A percentile compares a stretch with the other conserved stretches of the same genome.
Evolutionary conservation across 2,113 vertebrate species (phyloP).

Genomic region (Ceyx margarethae): DNA sequence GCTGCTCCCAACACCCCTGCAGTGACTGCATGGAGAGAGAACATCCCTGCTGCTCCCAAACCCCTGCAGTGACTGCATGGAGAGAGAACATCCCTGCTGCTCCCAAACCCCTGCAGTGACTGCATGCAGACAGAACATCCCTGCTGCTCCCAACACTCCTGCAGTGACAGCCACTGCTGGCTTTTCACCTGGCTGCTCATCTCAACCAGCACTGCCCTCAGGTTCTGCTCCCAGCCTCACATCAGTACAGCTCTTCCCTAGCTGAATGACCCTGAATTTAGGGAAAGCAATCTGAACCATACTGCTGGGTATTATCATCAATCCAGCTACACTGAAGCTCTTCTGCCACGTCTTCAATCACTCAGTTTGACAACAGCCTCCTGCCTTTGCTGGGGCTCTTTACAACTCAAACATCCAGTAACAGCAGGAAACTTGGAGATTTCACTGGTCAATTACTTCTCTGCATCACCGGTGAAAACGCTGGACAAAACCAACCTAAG

Average conservation of each 20-base stretch:
- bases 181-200: background rate
- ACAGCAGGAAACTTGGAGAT: background rate
- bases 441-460: background rate
- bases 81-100: too few species aligned
- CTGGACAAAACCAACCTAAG: background rate
- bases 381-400: background rate
- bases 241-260: background rate
- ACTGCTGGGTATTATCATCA: background rate
- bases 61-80: too few species aligned
- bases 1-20: too few species aligned
- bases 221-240: background rate
- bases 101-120: too few species aligned
- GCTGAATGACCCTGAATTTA: background rate
- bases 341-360: background rate
- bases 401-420: background rate
- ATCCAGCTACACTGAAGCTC: background rate
- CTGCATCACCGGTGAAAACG: background rate
- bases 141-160: too few species aligned
- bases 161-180: rapidly evolving
- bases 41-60: too few species aligned
- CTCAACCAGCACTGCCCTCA: background rate
- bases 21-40: too few species aligned
- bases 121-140: background rate
- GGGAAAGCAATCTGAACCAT: background rate
- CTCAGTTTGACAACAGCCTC: background rate